Conservation (phyloP, 2,888 invertebrate species). For the Ormia ochracea region DNA sequence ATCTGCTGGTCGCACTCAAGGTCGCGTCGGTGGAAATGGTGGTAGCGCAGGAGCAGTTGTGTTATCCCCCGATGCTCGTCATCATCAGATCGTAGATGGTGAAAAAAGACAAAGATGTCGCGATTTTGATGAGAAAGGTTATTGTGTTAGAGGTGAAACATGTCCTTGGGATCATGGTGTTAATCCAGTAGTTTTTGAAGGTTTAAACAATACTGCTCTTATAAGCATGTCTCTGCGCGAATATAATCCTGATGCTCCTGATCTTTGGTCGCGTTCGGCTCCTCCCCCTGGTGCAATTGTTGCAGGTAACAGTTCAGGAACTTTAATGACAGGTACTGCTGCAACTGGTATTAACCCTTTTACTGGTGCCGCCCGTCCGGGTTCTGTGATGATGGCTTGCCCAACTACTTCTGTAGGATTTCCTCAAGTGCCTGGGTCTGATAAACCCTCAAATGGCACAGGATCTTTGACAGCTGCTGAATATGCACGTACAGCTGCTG, state of each 20-base stretch:
- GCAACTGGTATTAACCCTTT: slow-evolving; percentile 72
- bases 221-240: slow-evolving; percentile 78
- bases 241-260: slow-evolving; percentile 90
- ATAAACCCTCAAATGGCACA: slow-evolving; percentile 64
- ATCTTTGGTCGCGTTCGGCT: slow-evolving; percentile 79
- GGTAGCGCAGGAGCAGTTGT: slow-evolving; percentile 43
- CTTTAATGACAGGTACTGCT: slow-evolving; percentile 64
- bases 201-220: slow-evolving; percentile 79
- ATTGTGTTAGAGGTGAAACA: slow-evolving; percentile 96
- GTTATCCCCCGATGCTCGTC: slow-evolving; percentile 71
- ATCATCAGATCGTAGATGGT: slow-evolving; percentile 53
- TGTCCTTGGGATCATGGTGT: slow-evolving; percentile 98
- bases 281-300: slow-evolving; percentile 65
- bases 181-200: slow-evolving; percentile 96
- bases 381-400: slow-evolving; percentile 67
- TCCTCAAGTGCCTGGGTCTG: slow-evolving; percentile 61
- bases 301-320: slow-evolving; percentile 49
- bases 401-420: slow-evolving; percentile 62
- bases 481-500: slow-evolving; percentile 69
- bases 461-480: slow-evolving; percentile 66
- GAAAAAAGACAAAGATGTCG: slow-evolving; percentile 85
- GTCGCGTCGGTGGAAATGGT: slow-evolving; percentile 53
- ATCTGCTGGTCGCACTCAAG: slow-evolving; percentile 48
- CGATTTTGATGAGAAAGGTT: slow-evolving; percentile 96
- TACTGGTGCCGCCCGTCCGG: slow-evolving; percentile 71